Percentiles rank a stretch among this genome's conserved stretches.
Conservation (phyloP, 2,888 invertebrate species). For the Chaetogeoica ovagalla region DNA sequence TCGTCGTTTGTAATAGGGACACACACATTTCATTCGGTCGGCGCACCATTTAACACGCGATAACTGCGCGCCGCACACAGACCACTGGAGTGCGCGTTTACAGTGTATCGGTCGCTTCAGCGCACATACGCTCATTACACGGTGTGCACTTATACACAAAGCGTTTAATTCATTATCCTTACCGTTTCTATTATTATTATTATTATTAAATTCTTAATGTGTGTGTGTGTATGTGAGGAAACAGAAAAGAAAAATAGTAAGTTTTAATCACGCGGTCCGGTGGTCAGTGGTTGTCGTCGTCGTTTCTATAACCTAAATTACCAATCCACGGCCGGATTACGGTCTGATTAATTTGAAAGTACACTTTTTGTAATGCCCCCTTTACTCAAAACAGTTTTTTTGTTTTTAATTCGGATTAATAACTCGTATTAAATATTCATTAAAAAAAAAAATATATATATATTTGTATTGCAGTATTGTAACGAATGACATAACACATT, state of each 20-base stretch:
- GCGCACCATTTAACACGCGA: constrained; percentile 47
- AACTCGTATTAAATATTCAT: no score
- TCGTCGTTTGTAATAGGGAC: neutral
- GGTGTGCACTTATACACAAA: neutral
- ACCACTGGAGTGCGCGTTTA: neutral
- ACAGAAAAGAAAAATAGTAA: constrained; percentile 15
- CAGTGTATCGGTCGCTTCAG: constrained; percentile 20
- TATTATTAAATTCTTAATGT: neutral
- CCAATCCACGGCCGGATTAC: no score
- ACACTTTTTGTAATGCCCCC: no score
- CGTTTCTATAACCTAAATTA: no score
- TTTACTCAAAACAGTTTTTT: no score
- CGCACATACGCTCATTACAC: neutral
- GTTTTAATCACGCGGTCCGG: constrained; percentile 50
- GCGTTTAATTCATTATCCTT: constrained; percentile 45
- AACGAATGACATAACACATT: no score
- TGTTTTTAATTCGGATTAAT: no score
- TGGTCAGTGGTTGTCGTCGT: neutral
- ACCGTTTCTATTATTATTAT: constrained; percentile 8
- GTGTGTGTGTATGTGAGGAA: neutral
- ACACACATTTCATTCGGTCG: constrained; percentile 26
- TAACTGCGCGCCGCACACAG: constrained; percentile 3
- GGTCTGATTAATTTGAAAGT: no score
- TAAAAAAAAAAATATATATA: no score
- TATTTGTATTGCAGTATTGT: no score